phyloP scores from a whole-genome alignment of 2,888 invertebrate genomes.

The Polyommatus icarus region DNA sequence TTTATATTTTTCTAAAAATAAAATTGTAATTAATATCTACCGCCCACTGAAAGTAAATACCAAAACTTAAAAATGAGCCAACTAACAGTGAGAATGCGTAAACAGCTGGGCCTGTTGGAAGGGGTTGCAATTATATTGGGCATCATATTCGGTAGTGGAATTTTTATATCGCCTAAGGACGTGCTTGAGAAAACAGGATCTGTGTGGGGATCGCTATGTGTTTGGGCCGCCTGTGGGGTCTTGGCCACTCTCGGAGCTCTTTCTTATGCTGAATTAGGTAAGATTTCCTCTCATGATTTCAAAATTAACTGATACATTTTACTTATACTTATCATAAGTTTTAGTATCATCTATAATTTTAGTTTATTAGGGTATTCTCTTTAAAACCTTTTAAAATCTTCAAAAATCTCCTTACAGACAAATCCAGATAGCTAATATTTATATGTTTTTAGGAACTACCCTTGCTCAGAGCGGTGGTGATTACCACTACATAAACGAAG shows the following conservation, averaged over 20 bases:
- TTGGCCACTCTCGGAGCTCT: constrained; percentile 96
- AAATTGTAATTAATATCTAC: constrained; percentile 16
- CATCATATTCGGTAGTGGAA: constrained; percentile 96
- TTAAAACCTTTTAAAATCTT: too few species aligned
- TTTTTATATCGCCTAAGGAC: constrained; percentile 97
- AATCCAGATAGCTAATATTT: background rate
- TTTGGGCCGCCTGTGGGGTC: constrained; percentile 94
- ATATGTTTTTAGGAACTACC: constrained; percentile 75
- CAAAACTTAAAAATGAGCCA: constrained; percentile 53
- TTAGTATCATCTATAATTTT: too few species aligned
- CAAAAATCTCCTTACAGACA: background rate
- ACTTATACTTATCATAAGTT: too few species aligned
- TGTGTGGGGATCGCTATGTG: constrained; percentile 91
- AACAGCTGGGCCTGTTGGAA: constrained; percentile 93
- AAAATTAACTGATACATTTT: background rate
- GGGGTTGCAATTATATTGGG: constrained; percentile 97
- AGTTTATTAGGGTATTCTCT: too few species aligned
- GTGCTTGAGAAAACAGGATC: constrained; percentile 94
- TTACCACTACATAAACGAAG: constrained; percentile 96
- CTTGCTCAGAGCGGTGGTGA: constrained; percentile 98
- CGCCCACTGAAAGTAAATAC: background rate
- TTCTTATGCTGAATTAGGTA: constrained; percentile 97
- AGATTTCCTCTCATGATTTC: constrained; percentile 40
- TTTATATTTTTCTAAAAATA: constrained; percentile 27
- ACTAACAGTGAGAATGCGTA: constrained; percentile 89